Percentiles rank a stretch among this genome's conserved stretches.
These are phyloP conservation scores for Ptilorrhoa leucosticta DNA, from an alignment of 2,113 vertebrate genomes.

Conservation along the genomic window DNA sequence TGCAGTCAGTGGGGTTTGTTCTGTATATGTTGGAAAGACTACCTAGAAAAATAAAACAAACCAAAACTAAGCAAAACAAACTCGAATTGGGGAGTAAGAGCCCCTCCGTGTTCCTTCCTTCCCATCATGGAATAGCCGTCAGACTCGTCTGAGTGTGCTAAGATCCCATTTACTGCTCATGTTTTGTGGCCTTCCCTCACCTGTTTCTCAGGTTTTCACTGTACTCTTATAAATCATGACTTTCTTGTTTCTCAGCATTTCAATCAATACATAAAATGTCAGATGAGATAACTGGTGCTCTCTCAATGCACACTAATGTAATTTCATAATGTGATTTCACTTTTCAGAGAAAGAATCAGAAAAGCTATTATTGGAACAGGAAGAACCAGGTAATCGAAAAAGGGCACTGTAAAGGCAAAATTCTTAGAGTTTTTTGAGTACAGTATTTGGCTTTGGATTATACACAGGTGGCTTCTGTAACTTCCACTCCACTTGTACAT, in stretches of 20 bases:
- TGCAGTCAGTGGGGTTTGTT: neutral
- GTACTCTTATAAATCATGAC: neutral
- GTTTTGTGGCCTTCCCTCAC: neutral
- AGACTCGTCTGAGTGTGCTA: neutral
- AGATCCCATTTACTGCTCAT: neutral
- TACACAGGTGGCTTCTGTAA: neutral
- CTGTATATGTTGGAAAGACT: neutral
- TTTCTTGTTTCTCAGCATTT: neutral
- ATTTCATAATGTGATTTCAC: conserved; percentile 8
- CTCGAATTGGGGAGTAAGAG: neutral
- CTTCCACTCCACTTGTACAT: neutral
- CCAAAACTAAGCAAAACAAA: neutral
- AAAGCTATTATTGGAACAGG: conserved; percentile 6
- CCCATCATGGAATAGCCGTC: rapidly evolving
- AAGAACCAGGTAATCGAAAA: neutral
- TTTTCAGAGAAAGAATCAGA: neutral
- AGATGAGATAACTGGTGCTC: neutral
- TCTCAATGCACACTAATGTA: conserved; percentile 8
- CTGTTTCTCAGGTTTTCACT: neutral
- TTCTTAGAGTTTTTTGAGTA: neutral
- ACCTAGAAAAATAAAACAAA: neutral
- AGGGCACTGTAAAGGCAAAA: neutral
- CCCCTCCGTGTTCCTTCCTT: neutral
- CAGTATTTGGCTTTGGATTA: neutral
- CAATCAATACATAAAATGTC: conserved; percentile 27